phyloP scores from a whole-genome alignment of 2,113 vertebrate genomes.

The Rhegmatorhina hoffmannsi region DNA sequence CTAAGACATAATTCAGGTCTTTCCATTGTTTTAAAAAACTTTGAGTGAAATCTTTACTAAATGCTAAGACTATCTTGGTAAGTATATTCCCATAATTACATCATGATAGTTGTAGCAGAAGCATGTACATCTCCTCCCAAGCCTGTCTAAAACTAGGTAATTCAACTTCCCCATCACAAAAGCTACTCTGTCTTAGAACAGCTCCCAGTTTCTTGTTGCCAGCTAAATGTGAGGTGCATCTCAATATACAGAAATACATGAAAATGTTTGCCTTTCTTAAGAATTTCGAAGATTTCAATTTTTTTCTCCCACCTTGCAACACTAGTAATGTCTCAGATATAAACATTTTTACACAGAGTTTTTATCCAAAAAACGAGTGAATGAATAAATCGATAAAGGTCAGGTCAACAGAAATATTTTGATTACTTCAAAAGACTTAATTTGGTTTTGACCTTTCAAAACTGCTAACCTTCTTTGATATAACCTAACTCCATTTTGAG shows the following conservation, averaged over 20 bases:
- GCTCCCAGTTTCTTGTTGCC: neutral
- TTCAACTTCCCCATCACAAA: neutral
- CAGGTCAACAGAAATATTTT: neutral
- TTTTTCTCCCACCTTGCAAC: neutral
- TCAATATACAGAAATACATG: neutral
- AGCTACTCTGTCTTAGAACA: neutral
- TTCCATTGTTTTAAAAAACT: neutral
- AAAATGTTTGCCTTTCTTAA: neutral
- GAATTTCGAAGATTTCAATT: neutral
- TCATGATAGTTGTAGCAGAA: neutral
- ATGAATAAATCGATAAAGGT: constrained; percentile 5
- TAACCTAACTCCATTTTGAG: neutral
- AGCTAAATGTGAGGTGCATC: neutral
- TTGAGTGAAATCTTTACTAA: neutral
- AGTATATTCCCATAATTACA: neutral
- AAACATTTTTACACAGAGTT: neutral
- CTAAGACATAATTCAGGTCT: neutral
- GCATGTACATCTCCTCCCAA: neutral
- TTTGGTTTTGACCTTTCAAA: neutral
- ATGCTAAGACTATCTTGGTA: neutral
- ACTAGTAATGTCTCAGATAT: neutral
- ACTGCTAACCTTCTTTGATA: neutral
- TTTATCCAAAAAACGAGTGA: neutral
- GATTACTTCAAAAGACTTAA: neutral
- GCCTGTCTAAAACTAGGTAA: neutral